Conservation (phyloP, 2,113 vertebrate genomes). For the Tor tambroides region DNA sequence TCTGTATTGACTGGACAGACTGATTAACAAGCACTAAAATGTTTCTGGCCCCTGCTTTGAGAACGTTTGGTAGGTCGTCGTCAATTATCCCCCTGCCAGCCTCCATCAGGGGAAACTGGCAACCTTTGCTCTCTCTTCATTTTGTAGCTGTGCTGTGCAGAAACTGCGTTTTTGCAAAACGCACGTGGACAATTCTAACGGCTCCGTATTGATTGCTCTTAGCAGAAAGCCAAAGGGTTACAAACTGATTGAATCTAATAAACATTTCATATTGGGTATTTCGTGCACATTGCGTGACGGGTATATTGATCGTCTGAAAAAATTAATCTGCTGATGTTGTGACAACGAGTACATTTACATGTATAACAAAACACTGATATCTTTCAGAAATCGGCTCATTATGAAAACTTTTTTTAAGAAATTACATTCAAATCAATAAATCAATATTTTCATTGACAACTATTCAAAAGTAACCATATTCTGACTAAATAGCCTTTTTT, state of each 20-base stretch:
- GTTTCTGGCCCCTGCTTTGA: constrained; percentile 40
- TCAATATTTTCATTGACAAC: background rate
- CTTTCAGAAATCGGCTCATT: background rate
- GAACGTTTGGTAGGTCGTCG: constrained; percentile 50
- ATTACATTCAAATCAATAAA: too few relatives aligned
- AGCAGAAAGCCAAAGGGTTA: constrained; percentile 4
- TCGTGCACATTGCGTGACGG: background rate
- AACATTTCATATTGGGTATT: background rate
- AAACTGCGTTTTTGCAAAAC: constrained; percentile 5
- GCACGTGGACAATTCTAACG: background rate
- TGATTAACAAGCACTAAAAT: constrained; percentile 62
- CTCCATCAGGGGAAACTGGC: constrained; percentile 46
- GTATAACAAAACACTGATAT: background rate
- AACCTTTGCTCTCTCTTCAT: constrained; percentile 43
- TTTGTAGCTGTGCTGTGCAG: constrained; percentile 27
- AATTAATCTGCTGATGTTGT: background rate
- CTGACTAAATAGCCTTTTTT: background rate
- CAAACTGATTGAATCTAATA: background rate
- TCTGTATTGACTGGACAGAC: constrained; percentile 51
- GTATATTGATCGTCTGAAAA: background rate
- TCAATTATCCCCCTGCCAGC: constrained; percentile 53
- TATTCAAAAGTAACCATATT: background rate
- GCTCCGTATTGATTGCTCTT: constrained; percentile 14
- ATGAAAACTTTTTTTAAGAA: background rate
- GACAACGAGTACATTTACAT: background rate